Conservation (phyloP, 92 coral and sea anemone species). For the Zoanthus solanderi region DNA sequence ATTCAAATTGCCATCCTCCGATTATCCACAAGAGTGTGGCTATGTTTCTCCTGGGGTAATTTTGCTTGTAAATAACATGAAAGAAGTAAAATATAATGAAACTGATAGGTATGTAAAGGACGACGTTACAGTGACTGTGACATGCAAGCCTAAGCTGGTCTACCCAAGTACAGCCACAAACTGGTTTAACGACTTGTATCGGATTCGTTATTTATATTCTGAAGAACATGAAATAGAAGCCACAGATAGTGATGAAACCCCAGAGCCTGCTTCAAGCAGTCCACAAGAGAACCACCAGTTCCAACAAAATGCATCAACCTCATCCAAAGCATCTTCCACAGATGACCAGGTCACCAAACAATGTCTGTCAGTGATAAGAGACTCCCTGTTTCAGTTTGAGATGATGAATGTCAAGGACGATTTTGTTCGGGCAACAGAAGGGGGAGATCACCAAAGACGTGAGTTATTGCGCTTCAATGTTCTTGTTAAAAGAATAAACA, state of each 20-base stretch:
- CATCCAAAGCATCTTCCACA: conserved; percentile 15
- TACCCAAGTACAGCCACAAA: conserved; percentile 65
- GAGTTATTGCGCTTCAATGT: conserved; percentile 46
- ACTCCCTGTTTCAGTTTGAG: conserved; percentile 65
- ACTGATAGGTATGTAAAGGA: conserved; percentile 31
- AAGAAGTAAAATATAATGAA: conserved; percentile 39
- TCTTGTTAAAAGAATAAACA: conserved; percentile 39
- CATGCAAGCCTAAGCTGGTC: conserved; percentile 54
- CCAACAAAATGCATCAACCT: not conserved
- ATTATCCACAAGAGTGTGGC: conserved; percentile 68
- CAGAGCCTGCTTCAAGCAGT: not conserved
- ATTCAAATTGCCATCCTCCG: conserved; percentile 61
- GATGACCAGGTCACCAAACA: conserved; percentile 13
- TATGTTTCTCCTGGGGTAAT: conserved; percentile 66
- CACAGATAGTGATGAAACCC: conserved; percentile 22
- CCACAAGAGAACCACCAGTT: conserved; percentile 12
- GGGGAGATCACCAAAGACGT: conserved; percentile 54
- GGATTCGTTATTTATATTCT: conserved; percentile 48
- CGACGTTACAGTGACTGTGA: conserved; percentile 41
- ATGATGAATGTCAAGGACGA: conserved; percentile 52
- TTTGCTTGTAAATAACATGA: conserved; percentile 57
- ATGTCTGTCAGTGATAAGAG: conserved; percentile 52
- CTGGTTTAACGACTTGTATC: conserved; percentile 65
- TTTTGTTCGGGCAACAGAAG: conserved; percentile 22
- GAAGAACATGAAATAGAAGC: conserved; percentile 61